Evolutionary conservation across 1,140 invertebrate species (phyloP).

Genomic region (Drosophila sucinea): DNA sequence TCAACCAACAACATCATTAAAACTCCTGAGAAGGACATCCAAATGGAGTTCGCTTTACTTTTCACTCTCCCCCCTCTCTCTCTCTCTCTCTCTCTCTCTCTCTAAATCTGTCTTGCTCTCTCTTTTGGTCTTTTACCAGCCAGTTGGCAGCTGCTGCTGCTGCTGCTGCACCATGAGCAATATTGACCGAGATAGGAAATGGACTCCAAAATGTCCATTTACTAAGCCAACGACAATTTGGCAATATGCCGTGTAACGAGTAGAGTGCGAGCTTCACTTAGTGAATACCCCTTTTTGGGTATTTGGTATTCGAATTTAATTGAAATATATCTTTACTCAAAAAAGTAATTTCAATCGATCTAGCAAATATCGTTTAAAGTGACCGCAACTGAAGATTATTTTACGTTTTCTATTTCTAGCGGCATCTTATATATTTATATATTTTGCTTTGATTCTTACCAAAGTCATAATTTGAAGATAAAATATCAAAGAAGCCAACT

Average conservation of each 20-base stretch:
- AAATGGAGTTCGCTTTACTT: conserved; percentile 66
- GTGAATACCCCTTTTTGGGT: not conserved
- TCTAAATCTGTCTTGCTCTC: too few relatives aligned
- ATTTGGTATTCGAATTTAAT: too few relatives aligned
- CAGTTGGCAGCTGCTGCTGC: conserved; percentile 43
- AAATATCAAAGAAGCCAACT: too few relatives aligned
- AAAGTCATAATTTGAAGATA: too few relatives aligned
- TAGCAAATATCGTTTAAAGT: too few relatives aligned
- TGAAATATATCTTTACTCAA: too few relatives aligned
- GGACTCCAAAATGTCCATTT: conserved; percentile 2
- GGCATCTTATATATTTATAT: too few relatives aligned
- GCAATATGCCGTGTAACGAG: not conserved
- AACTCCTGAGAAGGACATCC: conserved; percentile 58
- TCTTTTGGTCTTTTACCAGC: conserved; percentile 36
- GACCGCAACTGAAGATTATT: too few relatives aligned
- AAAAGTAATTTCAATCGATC: too few relatives aligned
- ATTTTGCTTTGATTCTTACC: too few relatives aligned
- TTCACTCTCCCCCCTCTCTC: conserved; percentile 32
- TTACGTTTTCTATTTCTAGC: too few relatives aligned
- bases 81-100: too few relatives aligned
- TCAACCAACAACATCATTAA: conserved; percentile 69
- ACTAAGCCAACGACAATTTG: conserved; percentile 8
- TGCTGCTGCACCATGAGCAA: conserved; percentile 18
- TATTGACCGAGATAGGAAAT: conserved; percentile 22
- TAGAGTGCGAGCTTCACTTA: not conserved